Evolutionary conservation across 2,888 invertebrate genomes (phyloP).

Genomic region (Arctia plantaginis): DNA sequence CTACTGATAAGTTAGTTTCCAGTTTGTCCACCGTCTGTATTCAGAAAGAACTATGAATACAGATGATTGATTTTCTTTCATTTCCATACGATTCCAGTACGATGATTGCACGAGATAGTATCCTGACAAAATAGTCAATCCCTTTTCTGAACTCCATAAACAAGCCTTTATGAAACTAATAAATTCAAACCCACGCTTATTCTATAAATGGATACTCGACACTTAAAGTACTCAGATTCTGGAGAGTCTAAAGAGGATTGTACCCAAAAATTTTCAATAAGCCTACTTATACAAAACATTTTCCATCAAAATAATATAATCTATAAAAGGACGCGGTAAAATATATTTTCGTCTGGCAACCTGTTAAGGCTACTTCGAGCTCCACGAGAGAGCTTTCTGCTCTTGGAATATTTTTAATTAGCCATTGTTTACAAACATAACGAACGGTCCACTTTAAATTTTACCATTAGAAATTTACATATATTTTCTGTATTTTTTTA

Average conservation of each 20-base stretch:
- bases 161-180: background rate
- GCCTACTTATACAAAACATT: slow-evolving; percentile 22
- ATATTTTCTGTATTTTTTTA: background rate
- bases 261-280: slow-evolving; percentile 36
- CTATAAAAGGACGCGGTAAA: slow-evolving; percentile 11
- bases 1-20: too few species aligned
- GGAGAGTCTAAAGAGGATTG: slow-evolving; percentile 30
- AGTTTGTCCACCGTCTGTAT: too few species aligned
- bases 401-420: slow-evolving; percentile 58
- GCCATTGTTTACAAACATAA: slow-evolving; percentile 57
- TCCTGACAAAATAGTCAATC: background rate
- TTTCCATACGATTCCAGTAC: background rate
- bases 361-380: slow-evolving; percentile 25
- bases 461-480: slow-evolving; percentile 21
- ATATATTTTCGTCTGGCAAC: slow-evolving; percentile 11
- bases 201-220: background rate
- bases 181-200: background rate
- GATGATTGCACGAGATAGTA: background rate
- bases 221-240: slow-evolving; percentile 31
- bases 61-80: too few species aligned
- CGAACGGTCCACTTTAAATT: slow-evolving; percentile 49
- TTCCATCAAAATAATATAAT: slow-evolving; percentile 21
- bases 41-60: too few species aligned
- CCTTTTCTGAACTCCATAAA: background rate
- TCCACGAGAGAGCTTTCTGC: slow-evolving; percentile 37